phyloP scores from a whole-genome alignment of 2,113 vertebrate genomes.

The Hipposideros armiger region DNA sequence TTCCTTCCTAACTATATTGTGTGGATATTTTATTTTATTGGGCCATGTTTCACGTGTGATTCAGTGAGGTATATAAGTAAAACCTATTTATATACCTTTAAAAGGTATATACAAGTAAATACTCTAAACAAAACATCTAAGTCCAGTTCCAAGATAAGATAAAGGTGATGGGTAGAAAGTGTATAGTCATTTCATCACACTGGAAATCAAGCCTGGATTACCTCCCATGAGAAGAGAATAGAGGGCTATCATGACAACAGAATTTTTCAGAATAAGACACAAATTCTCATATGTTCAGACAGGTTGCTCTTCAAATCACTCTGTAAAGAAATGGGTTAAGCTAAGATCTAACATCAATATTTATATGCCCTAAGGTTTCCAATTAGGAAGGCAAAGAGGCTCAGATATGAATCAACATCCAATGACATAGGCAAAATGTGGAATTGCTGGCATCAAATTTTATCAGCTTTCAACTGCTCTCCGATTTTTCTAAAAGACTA shows the following conservation, averaged over 20 bases:
- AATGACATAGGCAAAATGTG: neutral
- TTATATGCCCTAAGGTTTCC: conserved; percentile 22
- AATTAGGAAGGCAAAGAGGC: conserved; percentile 32
- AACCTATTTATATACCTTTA: neutral
- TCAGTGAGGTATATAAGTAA: neutral
- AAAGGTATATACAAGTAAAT: conserved; percentile 9
- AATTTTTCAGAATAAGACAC: neutral
- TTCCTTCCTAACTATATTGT: neutral
- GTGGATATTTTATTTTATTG: neutral
- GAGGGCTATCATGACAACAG: neutral
- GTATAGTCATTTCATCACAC: neutral
- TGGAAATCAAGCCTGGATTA: neutral
- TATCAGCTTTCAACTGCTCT: conserved; percentile 22
- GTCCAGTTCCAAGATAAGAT: neutral
- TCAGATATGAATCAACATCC: neutral
- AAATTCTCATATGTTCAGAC: neutral
- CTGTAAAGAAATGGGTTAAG: neutral
- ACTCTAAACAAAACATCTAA: neutral
- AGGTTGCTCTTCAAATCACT: neutral
- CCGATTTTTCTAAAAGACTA: conserved; percentile 36
- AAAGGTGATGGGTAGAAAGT: neutral
- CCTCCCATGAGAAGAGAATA: neutral
- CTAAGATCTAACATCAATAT: neutral
- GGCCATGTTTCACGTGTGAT: neutral
- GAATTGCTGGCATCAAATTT: neutral